phyloP scores from a whole-genome alignment of 1,140 invertebrate species.

The Nebria ingens region DNA sequence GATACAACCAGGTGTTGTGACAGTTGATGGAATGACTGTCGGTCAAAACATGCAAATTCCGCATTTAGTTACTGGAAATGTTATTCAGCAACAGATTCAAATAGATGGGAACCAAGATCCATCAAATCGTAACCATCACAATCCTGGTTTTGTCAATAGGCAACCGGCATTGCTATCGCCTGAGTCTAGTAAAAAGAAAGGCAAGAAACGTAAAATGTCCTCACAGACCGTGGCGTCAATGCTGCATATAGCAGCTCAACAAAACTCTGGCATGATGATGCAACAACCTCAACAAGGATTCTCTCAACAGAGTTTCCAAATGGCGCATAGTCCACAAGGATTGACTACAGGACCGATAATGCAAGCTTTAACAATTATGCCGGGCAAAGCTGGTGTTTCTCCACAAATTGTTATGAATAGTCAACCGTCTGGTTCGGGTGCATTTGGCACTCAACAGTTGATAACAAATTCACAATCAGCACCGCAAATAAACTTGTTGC shows the following conservation, averaged over 20 bases:
- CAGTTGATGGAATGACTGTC: conserved; percentile 53
- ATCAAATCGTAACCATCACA: conserved; percentile 33
- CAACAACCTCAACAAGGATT: conserved; percentile 42
- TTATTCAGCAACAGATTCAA: conserved; percentile 46
- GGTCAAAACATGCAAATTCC: conserved; percentile 55
- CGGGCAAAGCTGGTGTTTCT: conserved; percentile 57
- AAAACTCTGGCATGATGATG: conserved; percentile 31
- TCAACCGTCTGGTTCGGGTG: conserved; percentile 43
- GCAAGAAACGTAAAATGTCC: conserved; percentile 61
- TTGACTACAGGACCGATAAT: conserved; percentile 51
- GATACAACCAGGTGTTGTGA: conserved; percentile 63
- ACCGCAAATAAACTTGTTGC: conserved; percentile 65
- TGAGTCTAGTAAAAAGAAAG: conserved; percentile 55
- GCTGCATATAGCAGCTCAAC: conserved; percentile 53
- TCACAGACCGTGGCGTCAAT: conserved; percentile 62
- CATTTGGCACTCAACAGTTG: conserved; percentile 55
- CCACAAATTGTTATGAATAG: conserved; percentile 63
- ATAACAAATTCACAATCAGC: conserved; percentile 57
- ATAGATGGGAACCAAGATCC: conserved; percentile 34
- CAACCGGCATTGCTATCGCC: conserved; percentile 53
- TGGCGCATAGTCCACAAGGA: conserved; percentile 46
- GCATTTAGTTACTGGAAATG: conserved; percentile 53
- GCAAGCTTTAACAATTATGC: conserved; percentile 64
- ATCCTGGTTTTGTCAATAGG: conserved; percentile 40
- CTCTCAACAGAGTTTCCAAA: conserved; percentile 51